Evolutionary conservation across 1,140 invertebrate species (phyloP), one percentile per base, ranked within the genome.

Genomic region (Callitettix versicolor): DNA sequence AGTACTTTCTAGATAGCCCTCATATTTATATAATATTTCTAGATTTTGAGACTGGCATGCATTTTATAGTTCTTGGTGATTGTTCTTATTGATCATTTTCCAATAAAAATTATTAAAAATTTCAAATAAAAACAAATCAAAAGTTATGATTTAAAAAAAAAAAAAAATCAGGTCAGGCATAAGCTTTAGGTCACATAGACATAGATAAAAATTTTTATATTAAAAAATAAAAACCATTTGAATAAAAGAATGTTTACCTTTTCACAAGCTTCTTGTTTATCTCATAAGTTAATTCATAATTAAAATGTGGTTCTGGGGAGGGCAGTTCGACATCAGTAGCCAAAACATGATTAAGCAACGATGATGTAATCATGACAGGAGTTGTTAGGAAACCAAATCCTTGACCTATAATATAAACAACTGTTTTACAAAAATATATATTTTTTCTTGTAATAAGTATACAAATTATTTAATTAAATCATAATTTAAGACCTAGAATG

Each of bases 271-370:
- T 60, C 30, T 55, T 60, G 34, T 62, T 56, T 18, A 53, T 53
- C 42, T 58, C 53, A 58, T 58, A 62, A 2, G 60, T 44, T 47
- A 62, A 51, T 48, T 58, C 56, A 46, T 36, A 54, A 6, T 58
- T 56, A 47, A 62, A 60, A 21, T 54, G 42, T n/a, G 58, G 57
- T 18, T 44, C 21, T 11, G 20, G 18, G 3, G 53, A 55, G 3
- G 58, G 43, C n/a, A 17, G 44, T 11, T 58, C 48, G 33, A 55
- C 36, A 18, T 55, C 55, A 30, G 56, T 58, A 49, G 57, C 58
- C 14, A 60, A 41, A 22, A 42, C 22, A 34, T 56, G 58, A 1
- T 55, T 55, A 38, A 56, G 56, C 18, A 62, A 53, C 41, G 40
- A 49, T 33, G 58, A 55, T 41, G 53, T 57, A 17, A 60, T 41